A percentile compares a stretch with the other conserved stretches of the same genome.
These are phyloP conservation scores for Actinopyga echinites DNA, from an alignment of 53 echinoderm and acorn worm species.

Conservation along the genomic window DNA sequence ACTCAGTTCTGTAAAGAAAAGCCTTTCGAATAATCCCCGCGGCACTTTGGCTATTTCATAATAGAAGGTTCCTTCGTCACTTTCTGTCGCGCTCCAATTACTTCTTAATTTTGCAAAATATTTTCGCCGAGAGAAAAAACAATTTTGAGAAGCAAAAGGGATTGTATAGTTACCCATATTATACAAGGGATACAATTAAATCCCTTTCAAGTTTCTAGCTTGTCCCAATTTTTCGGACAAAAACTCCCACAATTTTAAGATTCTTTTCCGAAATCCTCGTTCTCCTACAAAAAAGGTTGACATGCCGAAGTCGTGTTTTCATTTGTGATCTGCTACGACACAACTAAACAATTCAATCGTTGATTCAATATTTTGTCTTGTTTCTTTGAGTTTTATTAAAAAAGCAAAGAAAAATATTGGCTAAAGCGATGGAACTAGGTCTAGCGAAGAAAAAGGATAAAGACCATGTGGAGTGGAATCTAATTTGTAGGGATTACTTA, in stretches of 20 bases:
- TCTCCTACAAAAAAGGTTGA: background rate
- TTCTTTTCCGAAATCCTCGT: background rate
- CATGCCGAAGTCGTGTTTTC: slow-evolving; percentile 23
- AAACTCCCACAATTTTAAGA: background rate
- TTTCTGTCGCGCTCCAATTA: too few relatives aligned
- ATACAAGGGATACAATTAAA: slow-evolving; percentile 1
- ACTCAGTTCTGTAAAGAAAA: too few relatives aligned
- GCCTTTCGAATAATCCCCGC: too few relatives aligned
- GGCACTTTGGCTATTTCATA: too few relatives aligned
- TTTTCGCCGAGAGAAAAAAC: slow-evolving; percentile 35
- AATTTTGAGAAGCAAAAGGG: slow-evolving; percentile 25
- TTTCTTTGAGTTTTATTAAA: background rate
- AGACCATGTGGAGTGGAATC: background rate
- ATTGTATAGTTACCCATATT: slow-evolving; percentile 5
- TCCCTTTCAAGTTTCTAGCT: background rate
- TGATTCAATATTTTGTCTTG: slow-evolving; percentile 29
- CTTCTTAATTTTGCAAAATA: slow-evolving; percentile 5
- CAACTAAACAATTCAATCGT: slow-evolving; percentile 13
- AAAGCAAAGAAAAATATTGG: slow-evolving; percentile 6
- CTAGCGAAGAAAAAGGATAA: slow-evolving; percentile 2
- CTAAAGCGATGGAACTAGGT: slow-evolving; percentile 25
- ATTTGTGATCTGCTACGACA: slow-evolving; percentile 11
- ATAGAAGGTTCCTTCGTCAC: too few relatives aligned
- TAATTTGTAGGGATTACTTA: slow-evolving; percentile 35
- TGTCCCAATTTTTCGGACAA: slow-evolving; percentile 3